Base-by-base conservation (phyloP, 1,140 invertebrate genomes). In the Stratiolaelaps scimitus region DNA sequence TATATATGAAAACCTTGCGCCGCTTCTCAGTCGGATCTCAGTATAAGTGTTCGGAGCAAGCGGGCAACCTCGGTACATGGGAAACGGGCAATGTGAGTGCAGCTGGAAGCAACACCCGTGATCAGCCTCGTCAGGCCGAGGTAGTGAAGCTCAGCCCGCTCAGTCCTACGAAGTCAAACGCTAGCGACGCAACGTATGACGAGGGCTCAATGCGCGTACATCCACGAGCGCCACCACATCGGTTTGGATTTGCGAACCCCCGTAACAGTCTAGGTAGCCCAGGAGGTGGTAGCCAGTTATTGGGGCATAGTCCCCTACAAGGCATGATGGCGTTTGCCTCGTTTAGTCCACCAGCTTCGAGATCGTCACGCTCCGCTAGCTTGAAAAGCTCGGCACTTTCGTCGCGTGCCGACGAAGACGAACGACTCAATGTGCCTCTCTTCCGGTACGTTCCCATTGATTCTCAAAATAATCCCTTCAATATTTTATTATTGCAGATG, bases 101-200 rank as follows among this genome's bases (percentile, higher is more conserved):
- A 40, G 34, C 34, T 40, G 34, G 34, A 4, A 40, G 10, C 34
- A 40, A 40, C 34, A 10, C 5, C 10, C 34, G 53, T 60, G 53
- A 60, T 17, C 53, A 60, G 10, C 23, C 53, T 17, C 53, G 53
- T 20, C 53, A 60, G 53, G 53, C 53, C 53, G 53, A 60, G 34
- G 53, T 60, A 29, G 53, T 60, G 10, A 60, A 60, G 10, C 53
- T 60, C 34, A 60, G 53, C 20, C 53, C 53, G 23, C 15, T 60
- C 34, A 60, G 53, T 26, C 53, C 53, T 15, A 19, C 53, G 4
- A 60, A 26, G 10, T 60, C 53, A 34, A 60, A 60, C 10, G 53
- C 23, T 2, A 60, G 23, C 53, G 53, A 60, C 53, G 53, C 34
- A 26, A 60, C 53, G 13, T 60, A 60, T 23, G 53, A 60, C 26